A percentile compares a stretch with the other conserved stretches of the same genome.
Evolutionary conservation across 1,140 invertebrate genomes (phyloP).

Genomic region (Ips nitidus): DNA sequence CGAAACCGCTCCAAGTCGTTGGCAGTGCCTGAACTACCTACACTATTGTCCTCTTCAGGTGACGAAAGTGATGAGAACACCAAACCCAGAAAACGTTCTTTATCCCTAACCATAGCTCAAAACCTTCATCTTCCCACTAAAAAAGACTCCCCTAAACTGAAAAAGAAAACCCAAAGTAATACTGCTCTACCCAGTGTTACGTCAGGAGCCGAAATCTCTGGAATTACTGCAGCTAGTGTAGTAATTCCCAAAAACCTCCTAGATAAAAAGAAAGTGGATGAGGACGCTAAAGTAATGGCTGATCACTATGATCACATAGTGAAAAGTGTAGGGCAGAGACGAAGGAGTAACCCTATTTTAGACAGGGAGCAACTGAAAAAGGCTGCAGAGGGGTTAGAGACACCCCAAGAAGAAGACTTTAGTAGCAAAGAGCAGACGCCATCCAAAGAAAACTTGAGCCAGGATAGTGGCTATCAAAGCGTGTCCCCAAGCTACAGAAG

Average conservation of each 20-base stretch:
- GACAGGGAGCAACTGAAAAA: conserved; percentile 44
- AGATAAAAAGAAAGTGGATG: conserved; percentile 50
- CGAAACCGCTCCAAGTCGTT: conserved; percentile 45
- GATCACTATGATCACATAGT: conserved; percentile 82
- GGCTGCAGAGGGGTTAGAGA: conserved; percentile 40
- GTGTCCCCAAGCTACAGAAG: conserved; percentile 24
- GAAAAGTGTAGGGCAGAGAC: conserved; percentile 61
- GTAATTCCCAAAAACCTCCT: conserved; percentile 45
- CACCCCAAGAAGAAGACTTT: conserved; percentile 22
- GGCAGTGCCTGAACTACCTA: conserved; percentile 42
- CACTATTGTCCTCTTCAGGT: conserved; percentile 23
- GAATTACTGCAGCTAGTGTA: conserved; percentile 48
- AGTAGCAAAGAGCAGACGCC: conserved; percentile 38
- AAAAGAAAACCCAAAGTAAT: conserved; percentile 16
- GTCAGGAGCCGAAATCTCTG: conserved; percentile 42
- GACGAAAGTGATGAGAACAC: conserved; percentile 20
- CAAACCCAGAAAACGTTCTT: conserved; percentile 31
- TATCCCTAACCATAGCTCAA: conserved; percentile 35
- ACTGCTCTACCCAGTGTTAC: conserved; percentile 36
- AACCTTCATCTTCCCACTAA: background rate
- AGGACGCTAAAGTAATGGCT: conserved; percentile 68
- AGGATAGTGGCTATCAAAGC: conserved; percentile 56
- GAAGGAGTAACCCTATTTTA: conserved; percentile 48
- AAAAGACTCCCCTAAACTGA: conserved; percentile 14
- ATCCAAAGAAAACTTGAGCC: conserved; percentile 60